phyloP scores from a whole-genome alignment of 2,888 invertebrate species.

The Rhingia campestris region DNA sequence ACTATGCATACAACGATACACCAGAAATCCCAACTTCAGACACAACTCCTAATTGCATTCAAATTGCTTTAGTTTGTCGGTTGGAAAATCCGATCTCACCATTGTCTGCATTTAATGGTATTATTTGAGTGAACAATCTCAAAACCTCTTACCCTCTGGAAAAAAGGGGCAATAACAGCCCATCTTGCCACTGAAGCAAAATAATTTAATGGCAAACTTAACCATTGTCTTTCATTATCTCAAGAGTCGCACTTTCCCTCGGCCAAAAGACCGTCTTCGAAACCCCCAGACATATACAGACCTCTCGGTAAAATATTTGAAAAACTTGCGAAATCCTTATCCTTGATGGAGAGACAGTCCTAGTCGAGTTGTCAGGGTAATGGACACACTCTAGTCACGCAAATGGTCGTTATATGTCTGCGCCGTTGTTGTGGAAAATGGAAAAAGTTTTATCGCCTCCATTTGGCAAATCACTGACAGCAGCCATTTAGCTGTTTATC shows the following conservation, averaged over 20 bases:
- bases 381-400: constrained; percentile 57
- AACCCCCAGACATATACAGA: constrained; percentile 1
- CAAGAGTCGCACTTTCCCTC: not conserved
- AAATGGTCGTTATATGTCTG: constrained; percentile 58
- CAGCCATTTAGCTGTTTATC: constrained; percentile 47
- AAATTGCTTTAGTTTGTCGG: not conserved
- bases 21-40: no score
- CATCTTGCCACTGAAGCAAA: constrained; percentile 22
- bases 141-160: constrained; percentile 1
- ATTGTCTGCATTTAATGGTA: constrained; percentile 42
- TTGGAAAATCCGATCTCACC: constrained; percentile 1
- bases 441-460: constrained; percentile 64
- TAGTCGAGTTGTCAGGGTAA: constrained; percentile 12
- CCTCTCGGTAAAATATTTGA: constrained; percentile 30
- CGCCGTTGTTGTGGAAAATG: constrained; percentile 52
- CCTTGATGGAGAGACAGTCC: not conserved
- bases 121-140: constrained; percentile 30
- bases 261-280: not conserved
- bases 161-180: constrained; percentile 10
- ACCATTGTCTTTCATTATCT: constrained; percentile 46
- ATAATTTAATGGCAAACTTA: constrained; percentile 48
- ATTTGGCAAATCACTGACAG: constrained; percentile 65
- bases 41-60: constrained; percentile 7
- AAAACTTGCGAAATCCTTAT: constrained; percentile 36
- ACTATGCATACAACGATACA: no score